Conservation (phyloP, 2,113 vertebrate genomes). For the Heliornis fulica region DNA sequence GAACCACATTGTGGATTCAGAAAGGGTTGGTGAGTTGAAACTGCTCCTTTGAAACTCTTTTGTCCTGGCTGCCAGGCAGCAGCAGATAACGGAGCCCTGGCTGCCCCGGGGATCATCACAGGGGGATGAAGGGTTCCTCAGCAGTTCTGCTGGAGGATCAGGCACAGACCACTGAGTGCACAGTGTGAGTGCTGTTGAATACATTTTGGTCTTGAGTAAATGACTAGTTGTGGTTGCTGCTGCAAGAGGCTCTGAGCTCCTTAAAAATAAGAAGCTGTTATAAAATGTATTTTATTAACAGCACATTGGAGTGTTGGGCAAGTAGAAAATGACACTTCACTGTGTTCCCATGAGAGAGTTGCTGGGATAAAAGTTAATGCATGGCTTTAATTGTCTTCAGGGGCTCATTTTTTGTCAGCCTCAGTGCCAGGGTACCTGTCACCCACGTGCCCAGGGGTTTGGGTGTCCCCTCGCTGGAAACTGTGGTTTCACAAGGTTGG, state of each 20-base stretch:
- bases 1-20: neutral
- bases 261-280: neutral
- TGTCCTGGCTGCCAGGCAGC: neutral
- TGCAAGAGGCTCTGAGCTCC: neutral
- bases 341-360: neutral
- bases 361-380: neutral
- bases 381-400: neutral
- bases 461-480: neutral
- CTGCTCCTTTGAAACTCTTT: neutral
- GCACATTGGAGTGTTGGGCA: neutral
- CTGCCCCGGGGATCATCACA: neutral
- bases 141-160: neutral
- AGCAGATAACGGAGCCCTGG: accelerated
- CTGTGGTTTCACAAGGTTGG: accelerated
- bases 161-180: neutral
- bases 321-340: neutral
- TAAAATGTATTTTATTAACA: neutral
- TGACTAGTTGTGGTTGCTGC: neutral
- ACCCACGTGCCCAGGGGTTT: accelerated
- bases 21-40: neutral
- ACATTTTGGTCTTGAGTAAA: neutral
- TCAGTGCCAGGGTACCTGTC: accelerated
- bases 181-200: neutral
- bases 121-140: neutral
- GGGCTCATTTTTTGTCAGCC: neutral